Conservation (phyloP, 1,140 invertebrate genomes). For the honey bee (Apis mellifera) region DNA sequence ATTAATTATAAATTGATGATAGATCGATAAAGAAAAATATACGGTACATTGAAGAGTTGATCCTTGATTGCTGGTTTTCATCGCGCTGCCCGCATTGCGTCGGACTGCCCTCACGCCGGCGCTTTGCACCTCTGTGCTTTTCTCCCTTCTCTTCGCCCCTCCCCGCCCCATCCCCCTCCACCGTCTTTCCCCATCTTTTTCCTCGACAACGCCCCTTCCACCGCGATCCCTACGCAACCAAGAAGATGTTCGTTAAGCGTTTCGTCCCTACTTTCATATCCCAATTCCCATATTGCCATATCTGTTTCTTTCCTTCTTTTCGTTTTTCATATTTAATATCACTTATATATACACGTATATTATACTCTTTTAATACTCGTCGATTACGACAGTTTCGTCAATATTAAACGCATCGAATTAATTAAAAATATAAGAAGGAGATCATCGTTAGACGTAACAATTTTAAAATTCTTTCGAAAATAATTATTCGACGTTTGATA, state of each 20-base stretch:
- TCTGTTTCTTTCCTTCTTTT: neutral
- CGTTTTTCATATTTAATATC: too few relatives aligned
- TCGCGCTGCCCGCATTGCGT: slow-evolving; percentile 60
- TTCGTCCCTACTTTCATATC: neutral
- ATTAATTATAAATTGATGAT: neutral
- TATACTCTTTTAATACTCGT: too few relatives aligned
- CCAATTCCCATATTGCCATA: neutral
- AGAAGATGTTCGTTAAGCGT: slow-evolving; percentile 22
- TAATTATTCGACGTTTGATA: too few relatives aligned
- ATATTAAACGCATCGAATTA: too few relatives aligned
- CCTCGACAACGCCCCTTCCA: slow-evolving; percentile 17
- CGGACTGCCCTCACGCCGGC: slow-evolving; percentile 56
- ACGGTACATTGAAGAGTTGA: neutral
- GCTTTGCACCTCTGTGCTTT: slow-evolving; percentile 42
- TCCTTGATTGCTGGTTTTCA: slow-evolving; percentile 10
- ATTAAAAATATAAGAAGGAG: too few relatives aligned
- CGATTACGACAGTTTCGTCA: too few relatives aligned
- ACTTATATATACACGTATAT: too few relatives aligned
- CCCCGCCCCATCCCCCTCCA: too few relatives aligned
- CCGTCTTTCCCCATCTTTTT: neutral
- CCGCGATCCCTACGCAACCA: neutral
- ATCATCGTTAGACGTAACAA: too few relatives aligned
- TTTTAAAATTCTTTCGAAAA: too few relatives aligned
- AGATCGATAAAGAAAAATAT: neutral
- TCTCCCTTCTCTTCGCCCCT: neutral